Base-by-base conservation (phyloP, 2,113 vertebrate genomes). In the Atractosteus spatula region DNA sequence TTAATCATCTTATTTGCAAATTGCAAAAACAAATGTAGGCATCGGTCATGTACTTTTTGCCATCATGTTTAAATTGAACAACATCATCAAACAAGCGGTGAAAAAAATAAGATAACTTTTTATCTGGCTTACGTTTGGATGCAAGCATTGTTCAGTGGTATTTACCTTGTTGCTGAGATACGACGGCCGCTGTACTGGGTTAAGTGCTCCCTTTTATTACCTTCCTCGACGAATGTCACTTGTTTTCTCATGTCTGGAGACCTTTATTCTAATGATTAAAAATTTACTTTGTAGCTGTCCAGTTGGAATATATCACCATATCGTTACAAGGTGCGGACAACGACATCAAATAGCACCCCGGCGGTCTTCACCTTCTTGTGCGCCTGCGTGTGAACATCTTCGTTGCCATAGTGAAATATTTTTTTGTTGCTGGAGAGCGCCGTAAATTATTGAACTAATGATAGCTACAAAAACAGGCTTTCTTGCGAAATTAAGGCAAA, bases 151-250 rank as follows among this genome's bases (percentile, higher is more conserved):
- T 29, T 29, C 29, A 2, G 29, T 29, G 29, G 29, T 56, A 54
- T 5, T 55, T 79, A 85, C 84, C 83, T 79, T 74, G 62, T 77
- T 42, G 65, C 43, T 44, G 75, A 41, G 71, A 61, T 66, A 66
- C 71, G 72, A 47, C 54, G 71, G 74, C 66, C 69, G 29, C 63
- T 72, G 71, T 74, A 75, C 57, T 75, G 70, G 13, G 41, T 54
- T 45, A 72, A 3, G 64, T 62, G 55, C 47, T 82, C 29, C 80
- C 80, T 65, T 55, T 83, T 76, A 75, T 55, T 75, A 55, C 75
- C 66, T 65, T 77, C 77, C 68, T 86, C 86, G 6, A 77, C 78
- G 79, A 86, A 86, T 2, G 77, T 86, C 14, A 85, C 86, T 8
- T 42, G 78, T 74, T 87, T 87, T 63, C 72, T 85, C 82, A 76